These are phyloP conservation scores for Aphis craccivora DNA, from an alignment of 1,140 invertebrate genomes.

Conservation along the genomic window DNA sequence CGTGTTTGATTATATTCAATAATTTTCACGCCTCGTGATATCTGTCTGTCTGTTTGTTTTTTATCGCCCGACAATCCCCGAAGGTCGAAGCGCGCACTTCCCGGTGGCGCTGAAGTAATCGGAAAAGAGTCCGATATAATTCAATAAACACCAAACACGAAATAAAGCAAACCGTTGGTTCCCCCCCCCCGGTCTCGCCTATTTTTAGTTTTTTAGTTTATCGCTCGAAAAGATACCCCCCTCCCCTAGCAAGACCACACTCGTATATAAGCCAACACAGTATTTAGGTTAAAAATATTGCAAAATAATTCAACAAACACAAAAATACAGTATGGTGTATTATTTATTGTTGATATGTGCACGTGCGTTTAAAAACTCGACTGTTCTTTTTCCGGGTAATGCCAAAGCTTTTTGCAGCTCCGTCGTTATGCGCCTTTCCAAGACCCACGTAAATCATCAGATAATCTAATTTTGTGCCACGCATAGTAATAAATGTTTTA, in stretches of 20 bases:
- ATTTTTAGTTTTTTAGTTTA: background rate
- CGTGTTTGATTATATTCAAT: background rate
- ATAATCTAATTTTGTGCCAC: background rate
- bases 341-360: too few relatives aligned
- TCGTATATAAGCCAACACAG: background rate
- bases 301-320: too few relatives aligned
- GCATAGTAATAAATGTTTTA: background rate
- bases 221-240: background rate
- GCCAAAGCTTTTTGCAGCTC: background rate
- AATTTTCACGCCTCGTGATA: constrained; percentile 13
- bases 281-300: too few relatives aligned
- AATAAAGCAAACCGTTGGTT: background rate
- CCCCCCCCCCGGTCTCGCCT: background rate
- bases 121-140: background rate
- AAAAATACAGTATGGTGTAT: too few relatives aligned
- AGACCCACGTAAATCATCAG: background rate
- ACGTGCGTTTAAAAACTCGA: background rate
- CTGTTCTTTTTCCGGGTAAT: too few relatives aligned
- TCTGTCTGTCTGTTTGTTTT: background rate
- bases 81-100: background rate
- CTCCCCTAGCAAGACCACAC: too few relatives aligned
- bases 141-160: constrained; percentile 2
- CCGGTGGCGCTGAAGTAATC: background rate
- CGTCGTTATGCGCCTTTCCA: background rate
- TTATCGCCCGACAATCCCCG: background rate